Conservation (phyloP, 2,888 invertebrate genomes). For the Zaprionus obscuricornis region DNA sequence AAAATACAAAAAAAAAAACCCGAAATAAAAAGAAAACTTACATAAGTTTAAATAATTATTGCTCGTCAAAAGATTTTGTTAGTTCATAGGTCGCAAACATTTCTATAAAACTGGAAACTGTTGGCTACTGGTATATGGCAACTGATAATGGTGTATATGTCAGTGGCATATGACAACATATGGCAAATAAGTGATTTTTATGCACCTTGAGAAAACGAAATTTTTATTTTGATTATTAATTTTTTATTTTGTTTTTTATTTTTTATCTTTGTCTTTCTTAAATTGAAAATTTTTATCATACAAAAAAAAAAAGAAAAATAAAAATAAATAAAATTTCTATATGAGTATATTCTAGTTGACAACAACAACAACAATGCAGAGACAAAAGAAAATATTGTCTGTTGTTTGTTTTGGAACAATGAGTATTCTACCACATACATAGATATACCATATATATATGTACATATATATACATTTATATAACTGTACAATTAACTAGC, state of each 20-base stretch:
- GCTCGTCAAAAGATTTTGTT: constrained; percentile 64
- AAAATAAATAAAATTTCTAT: too few species aligned
- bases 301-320: background rate
- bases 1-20: constrained; percentile 17
- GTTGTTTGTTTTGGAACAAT: constrained; percentile 60
- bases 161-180: too few species aligned
- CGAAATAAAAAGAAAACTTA: constrained; percentile 20
- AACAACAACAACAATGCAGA: constrained; percentile 49
- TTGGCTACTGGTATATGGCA: constrained; percentile 37
- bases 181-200: constrained; percentile 76
- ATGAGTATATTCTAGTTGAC: constrained; percentile 81
- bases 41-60: constrained; percentile 48
- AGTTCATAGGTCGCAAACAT: constrained; percentile 67
- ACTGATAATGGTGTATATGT: background rate
- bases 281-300: constrained; percentile 28
- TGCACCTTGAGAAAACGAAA: constrained; percentile 42
- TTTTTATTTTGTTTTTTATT: constrained; percentile 30
- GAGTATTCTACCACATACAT: constrained; percentile 60
- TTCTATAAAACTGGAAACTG: constrained; percentile 46
- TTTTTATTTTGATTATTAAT: constrained; percentile 4
- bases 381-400: constrained; percentile 31
- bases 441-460: constrained; percentile 30
- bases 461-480: constrained; percentile 10
- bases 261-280: constrained; percentile 17
- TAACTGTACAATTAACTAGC: too few species aligned